Conservation (phyloP, 1,140 invertebrate species). For the Drosophila navojoa region DNA sequence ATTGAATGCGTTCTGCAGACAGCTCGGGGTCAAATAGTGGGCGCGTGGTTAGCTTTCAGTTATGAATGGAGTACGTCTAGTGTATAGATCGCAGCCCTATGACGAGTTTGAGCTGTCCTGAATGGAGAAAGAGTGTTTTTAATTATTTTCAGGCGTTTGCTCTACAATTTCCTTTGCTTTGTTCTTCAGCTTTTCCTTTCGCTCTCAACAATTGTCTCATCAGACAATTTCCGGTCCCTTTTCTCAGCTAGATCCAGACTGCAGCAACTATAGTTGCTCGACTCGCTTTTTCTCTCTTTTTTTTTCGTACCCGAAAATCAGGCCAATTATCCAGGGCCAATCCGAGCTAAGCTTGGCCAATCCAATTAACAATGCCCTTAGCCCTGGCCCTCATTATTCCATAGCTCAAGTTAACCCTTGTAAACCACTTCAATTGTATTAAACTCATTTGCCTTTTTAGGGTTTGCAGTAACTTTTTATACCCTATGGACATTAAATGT, state of each 20-base stretch:
- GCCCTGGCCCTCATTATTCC: slow-evolving; percentile 39
- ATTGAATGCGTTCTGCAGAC: slow-evolving; percentile 8
- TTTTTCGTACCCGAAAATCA: not conserved
- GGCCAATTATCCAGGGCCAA: slow-evolving; percentile 56
- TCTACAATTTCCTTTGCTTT: not conserved
- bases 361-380: slow-evolving; percentile 43
- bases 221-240: not conserved
- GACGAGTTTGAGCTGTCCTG: too few species aligned
- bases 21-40: slow-evolving; percentile 8
- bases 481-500: not conserved
- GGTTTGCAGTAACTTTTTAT: slow-evolving; percentile 16
- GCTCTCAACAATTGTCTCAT: not conserved
- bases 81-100: too few species aligned
- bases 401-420: slow-evolving; percentile 37
- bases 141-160: too few species aligned
- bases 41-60: not conserved
- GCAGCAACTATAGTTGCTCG: slow-evolving; percentile 12
- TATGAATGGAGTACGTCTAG: not conserved
- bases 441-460: slow-evolving; percentile 60
- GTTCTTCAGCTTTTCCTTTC: not conserved
- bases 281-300: not conserved
- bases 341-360: slow-evolving; percentile 12
- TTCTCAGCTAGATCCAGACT: not conserved
- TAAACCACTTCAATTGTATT: slow-evolving; percentile 71
- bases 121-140: too few species aligned